phyloP scores from a whole-genome alignment of 1,140 invertebrate species.

The Hermetia illucens region DNA sequence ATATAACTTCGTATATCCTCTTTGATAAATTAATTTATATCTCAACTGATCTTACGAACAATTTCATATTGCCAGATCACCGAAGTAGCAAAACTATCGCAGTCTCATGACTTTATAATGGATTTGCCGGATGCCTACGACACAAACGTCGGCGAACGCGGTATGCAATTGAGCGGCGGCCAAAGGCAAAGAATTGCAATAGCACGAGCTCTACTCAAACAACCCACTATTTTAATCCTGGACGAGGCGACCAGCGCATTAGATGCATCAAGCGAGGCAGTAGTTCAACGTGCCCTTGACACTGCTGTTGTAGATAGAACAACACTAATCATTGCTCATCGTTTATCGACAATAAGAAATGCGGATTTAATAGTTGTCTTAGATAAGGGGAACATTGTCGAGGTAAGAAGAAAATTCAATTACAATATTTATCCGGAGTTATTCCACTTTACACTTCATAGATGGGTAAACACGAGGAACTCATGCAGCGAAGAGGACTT shows the following conservation, averaged over 20 bases:
- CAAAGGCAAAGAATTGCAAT: conserved; percentile 88
- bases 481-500: conserved; percentile 54
- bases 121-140: conserved; percentile 74
- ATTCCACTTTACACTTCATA: conserved; percentile 31
- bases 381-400: conserved; percentile 61
- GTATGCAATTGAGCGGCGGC: conserved; percentile 77
- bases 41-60: too few species aligned
- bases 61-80: too few species aligned
- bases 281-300: conserved; percentile 74
- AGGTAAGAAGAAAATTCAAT: conserved; percentile 37
- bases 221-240: conserved; percentile 69
- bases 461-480: conserved; percentile 63
- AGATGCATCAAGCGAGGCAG: conserved; percentile 75
- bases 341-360: conserved; percentile 74
- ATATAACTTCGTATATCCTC: too few species aligned
- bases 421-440: background rate
- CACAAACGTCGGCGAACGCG: conserved; percentile 79
- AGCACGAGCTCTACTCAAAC: conserved; percentile 73
- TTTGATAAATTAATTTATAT: conserved; percentile 35
- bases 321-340: conserved; percentile 76
- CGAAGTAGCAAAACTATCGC: conserved; percentile 71
- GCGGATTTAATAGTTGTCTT: conserved; percentile 81
- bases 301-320: conserved; percentile 62
- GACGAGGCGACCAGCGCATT: conserved; percentile 89
- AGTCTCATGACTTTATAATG: conserved; percentile 79